Conservation (phyloP, 2,797 vertebrate genomes). For the Triplophysa yarkandensis region DNA sequence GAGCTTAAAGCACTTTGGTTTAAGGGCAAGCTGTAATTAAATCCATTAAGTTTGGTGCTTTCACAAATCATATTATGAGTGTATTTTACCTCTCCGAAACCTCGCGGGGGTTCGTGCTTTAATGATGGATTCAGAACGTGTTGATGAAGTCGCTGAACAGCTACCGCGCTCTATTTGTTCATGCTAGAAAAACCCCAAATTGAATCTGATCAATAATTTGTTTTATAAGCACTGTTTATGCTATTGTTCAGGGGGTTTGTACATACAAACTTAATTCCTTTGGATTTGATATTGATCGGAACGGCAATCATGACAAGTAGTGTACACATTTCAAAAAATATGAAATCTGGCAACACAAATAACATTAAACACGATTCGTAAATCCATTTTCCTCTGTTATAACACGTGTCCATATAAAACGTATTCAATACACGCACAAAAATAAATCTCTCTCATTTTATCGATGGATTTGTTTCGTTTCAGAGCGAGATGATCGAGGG, state of each 20-base stretch:
- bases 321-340: no score
- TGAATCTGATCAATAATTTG: no score
- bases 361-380: neutral
- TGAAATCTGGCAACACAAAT: neutral
- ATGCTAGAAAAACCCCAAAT: neutral
- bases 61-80: neutral
- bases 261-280: no score
- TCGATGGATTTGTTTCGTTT: no score
- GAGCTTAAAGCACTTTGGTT: slow-evolving; percentile 16
- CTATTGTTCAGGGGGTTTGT: no score
- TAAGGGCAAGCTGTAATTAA: slow-evolving; percentile 13
- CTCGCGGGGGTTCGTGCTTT: neutral
- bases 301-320: no score
- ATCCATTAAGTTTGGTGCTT: slow-evolving; percentile 23
- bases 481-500: no score
- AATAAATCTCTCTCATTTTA: no score
- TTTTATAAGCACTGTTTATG: neutral
- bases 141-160: neutral
- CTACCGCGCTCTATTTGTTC: neutral
- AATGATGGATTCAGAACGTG: neutral
- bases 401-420: neutral
- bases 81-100: slow-evolving; percentile 8
- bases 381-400: neutral
- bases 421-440: no score
- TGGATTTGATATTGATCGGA: no score